Evolutionary conservation across 2,888 invertebrate genomes (phyloP).

Genomic region (Diabrotica balteata): DNA sequence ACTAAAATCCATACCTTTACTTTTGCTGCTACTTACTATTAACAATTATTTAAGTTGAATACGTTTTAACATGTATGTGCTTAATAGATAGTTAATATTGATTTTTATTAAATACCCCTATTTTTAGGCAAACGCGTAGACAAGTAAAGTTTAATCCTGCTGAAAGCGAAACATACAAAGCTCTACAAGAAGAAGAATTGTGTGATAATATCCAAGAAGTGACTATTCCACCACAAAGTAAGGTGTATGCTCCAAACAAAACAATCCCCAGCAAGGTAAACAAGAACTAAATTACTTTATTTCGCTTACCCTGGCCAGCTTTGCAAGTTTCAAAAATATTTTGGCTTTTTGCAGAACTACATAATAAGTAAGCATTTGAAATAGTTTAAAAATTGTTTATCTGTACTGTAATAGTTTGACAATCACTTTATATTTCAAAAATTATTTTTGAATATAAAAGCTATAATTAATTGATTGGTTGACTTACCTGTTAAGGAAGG

Average conservation of each 20-base stretch:
- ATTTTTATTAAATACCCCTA: not conserved
- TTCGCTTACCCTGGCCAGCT: conserved; percentile 32
- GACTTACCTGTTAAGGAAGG: no score
- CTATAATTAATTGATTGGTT: no score
- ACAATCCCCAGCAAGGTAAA: conserved; percentile 54
- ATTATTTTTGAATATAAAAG: no score
- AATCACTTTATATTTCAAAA: no score
- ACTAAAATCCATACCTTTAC: no score
- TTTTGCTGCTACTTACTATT: no score
- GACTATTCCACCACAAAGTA: conserved; percentile 74
- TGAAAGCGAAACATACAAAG: conserved; percentile 87
- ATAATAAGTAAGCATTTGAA: not conserved
- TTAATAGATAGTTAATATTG: no score
- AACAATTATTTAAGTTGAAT: no score
- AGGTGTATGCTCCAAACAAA: conserved; percentile 76
- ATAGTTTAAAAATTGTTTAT: no score
- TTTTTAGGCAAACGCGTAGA: conserved; percentile 64
- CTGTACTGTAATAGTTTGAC: no score
- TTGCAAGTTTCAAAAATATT: conserved; percentile 37
- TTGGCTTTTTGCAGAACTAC: conserved; percentile 24
- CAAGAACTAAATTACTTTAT: conserved; percentile 14
- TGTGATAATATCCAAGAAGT: conserved; percentile 74
- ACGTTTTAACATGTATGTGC: no score
- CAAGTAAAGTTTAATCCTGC: conserved; percentile 84
- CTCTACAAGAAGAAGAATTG: conserved; percentile 75